Conservation (phyloP, 2,888 invertebrate species). For the Torymus texanus region DNA sequence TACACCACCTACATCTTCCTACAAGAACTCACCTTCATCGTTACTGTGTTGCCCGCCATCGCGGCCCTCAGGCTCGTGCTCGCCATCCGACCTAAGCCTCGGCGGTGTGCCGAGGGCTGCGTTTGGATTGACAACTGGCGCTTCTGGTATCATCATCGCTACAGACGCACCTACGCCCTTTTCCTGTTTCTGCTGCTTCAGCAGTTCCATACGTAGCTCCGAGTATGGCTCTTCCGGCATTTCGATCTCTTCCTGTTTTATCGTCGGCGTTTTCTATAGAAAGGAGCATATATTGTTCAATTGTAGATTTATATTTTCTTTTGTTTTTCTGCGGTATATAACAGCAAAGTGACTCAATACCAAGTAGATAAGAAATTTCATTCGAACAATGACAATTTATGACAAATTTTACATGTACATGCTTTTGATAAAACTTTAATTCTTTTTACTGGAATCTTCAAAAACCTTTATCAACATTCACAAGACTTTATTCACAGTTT, state of each 20-base stretch:
- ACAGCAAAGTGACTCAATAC: too few species aligned
- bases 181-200: constrained; percentile 65
- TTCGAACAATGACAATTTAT: too few species aligned
- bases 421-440: too few species aligned
- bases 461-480: too few species aligned
- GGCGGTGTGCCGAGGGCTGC: constrained; percentile 73
- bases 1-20: too few species aligned
- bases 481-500: too few species aligned
- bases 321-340: too few species aligned
- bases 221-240: constrained; percentile 63
- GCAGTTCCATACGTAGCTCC: constrained; percentile 63
- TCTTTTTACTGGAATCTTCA: too few species aligned
- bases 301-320: too few species aligned
- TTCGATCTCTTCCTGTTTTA: constrained; percentile 59
- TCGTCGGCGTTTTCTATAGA: constrained; percentile 13
- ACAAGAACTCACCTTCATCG: constrained; percentile 62
- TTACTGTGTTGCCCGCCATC: constrained; percentile 14
- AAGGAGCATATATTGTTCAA: background rate
- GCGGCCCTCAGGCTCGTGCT: constrained; percentile 69
- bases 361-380: too few species aligned
- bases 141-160: constrained; percentile 73
- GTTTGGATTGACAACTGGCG: constrained; percentile 73
- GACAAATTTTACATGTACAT: too few species aligned
- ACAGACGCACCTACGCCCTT: constrained; percentile 60
- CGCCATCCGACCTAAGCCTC: constrained; percentile 72